A percentile compares a stretch with the other conserved stretches of the same genome.
These are phyloP conservation scores for Metaphire vulgaris DNA, from an alignment of 1,140 invertebrate genomes.

Conservation along the genomic window DNA sequence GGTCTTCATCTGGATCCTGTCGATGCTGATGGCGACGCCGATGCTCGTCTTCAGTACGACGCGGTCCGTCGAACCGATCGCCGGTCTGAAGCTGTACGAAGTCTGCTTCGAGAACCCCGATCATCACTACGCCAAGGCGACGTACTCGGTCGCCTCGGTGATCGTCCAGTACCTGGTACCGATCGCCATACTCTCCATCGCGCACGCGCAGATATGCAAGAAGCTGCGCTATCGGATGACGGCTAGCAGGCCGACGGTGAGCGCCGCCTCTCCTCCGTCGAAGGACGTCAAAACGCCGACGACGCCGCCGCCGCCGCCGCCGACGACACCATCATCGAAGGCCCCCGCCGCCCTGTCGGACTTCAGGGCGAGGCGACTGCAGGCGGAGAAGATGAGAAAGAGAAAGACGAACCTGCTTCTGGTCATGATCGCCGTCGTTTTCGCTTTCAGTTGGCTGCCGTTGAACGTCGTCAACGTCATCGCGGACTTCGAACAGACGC, in stretches of 20 bases:
- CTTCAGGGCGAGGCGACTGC: conserved; percentile 35
- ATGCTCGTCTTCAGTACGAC: conserved; percentile 63
- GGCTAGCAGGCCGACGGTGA: conserved; percentile 50
- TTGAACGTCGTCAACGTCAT: conserved; percentile 77
- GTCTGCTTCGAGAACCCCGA: conserved; percentile 43
- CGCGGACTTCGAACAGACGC: conserved; percentile 61
- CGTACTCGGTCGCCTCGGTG: conserved; percentile 74
- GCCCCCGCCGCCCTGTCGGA: conserved; percentile 22
- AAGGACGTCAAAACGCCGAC: neutral
- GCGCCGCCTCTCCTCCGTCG: no score
- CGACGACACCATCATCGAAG: no score
- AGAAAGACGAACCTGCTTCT: conserved; percentile 73
- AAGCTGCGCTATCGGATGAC: conserved; percentile 56
- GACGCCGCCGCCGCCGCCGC: neutral
- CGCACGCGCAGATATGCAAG: conserved; percentile 58
- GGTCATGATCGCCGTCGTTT: conserved; percentile 74
- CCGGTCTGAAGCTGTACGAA: conserved; percentile 54
- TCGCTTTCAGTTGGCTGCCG: conserved; percentile 78
- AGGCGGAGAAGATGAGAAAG: conserved; percentile 53
- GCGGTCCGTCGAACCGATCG: conserved; percentile 32
- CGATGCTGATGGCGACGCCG: conserved; percentile 69
- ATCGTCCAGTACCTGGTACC: conserved; percentile 77
- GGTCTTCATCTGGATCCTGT: conserved; percentile 69
- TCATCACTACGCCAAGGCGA: conserved; percentile 62
- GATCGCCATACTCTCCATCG: conserved; percentile 68